Evolutionary conservation across 2,113 vertebrate genomes (phyloP), one percentile per base, ranked within the genome.

Genomic region (Cephalopholis sonnerati): DNA sequence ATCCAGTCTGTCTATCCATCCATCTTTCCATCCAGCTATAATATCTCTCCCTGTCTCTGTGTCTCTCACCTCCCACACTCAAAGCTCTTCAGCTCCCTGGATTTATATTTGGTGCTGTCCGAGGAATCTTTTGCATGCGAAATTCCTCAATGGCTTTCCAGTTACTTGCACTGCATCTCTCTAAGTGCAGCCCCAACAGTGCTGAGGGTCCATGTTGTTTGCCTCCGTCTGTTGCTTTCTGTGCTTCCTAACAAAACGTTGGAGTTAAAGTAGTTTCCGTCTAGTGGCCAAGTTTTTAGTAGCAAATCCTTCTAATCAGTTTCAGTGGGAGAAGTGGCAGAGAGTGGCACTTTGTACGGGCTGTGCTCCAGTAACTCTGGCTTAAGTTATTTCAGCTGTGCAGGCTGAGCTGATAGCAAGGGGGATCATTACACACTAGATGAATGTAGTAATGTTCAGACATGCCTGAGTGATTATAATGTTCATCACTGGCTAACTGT

Each of bases 121-220:
- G 5, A 36, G 44, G 39, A 71, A 41, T 81, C 25, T 65, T 65
- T 74, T 55, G 61, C 66, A 77, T 81, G 48, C 1, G 13, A 58
- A 79, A 77, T 79, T 81, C 48, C 61, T 87, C 25, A 73, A 70
- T 59, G 72, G 72, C 46, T 54, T 81, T 81, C 75, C 84, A 86
- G 74, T 82, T 66, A 46, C 29, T 53, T 61, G 87, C 68, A 54
- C 77, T 72, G 62, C 69, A 44, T 83, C 84, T 79, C 75, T 75
- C 29, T 18, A 66, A 75, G 79, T 82, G 77, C 67, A 69, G 50
- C 36, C 36, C 59, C 55, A 55, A 63, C 41, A 51, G 64, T 0
- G 6, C 58, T 1, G 15, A 64, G 65, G 36, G 65, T 41, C 64
- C 24, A 48, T 39, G 54, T 77, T 53, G 81, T 73, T 63, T 22